A percentile compares a stretch with the other conserved stretches of the same genome.
Conservation (phyloP, 30 jellyfish, hydroid and myxozoan species). For the Phacellophora camtschatica region DNA sequence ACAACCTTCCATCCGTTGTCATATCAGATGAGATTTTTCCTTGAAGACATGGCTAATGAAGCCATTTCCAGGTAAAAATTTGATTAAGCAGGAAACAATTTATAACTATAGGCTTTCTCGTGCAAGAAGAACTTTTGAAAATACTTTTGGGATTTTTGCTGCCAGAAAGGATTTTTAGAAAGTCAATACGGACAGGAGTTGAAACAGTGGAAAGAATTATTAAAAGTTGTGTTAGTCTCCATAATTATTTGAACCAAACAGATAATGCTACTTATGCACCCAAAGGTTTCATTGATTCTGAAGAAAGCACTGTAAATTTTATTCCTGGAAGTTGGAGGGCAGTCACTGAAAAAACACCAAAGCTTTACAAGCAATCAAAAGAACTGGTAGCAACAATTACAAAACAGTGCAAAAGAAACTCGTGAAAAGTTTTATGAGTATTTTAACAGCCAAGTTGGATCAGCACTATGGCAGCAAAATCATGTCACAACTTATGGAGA, state of each 20-base stretch:
- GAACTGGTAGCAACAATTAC: background rate
- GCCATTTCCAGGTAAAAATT: slow-evolving; percentile 33
- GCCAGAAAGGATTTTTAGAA: slow-evolving; percentile 9
- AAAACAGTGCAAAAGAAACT: background rate
- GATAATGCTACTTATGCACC: slow-evolving; percentile 26
- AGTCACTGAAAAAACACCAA: background rate
- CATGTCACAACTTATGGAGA: background rate
- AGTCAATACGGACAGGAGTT: background rate
- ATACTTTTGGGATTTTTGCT: slow-evolving; percentile 29
- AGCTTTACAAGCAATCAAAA: background rate
- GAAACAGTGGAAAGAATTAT: background rate
- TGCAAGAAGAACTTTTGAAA: slow-evolving; percentile 6
- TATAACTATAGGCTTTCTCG: slow-evolving; percentile 14
- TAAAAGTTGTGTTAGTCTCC: slow-evolving; percentile 7
- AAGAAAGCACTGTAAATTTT: background rate
- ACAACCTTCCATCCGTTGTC: background rate
- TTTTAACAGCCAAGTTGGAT: slow-evolving; percentile 1
- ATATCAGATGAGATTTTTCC: slow-evolving; percentile 45
- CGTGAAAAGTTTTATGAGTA: background rate
- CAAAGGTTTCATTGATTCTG: slow-evolving; percentile 25
- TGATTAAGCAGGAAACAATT: background rate
- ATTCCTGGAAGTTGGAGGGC: slow-evolving; percentile 10
- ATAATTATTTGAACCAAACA: slow-evolving; percentile 15
- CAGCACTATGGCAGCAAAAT: background rate
- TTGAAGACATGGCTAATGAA: slow-evolving; percentile 36